phyloP scores from a whole-genome alignment of 2,113 vertebrate species.

The Oreocharis arfaki region DNA sequence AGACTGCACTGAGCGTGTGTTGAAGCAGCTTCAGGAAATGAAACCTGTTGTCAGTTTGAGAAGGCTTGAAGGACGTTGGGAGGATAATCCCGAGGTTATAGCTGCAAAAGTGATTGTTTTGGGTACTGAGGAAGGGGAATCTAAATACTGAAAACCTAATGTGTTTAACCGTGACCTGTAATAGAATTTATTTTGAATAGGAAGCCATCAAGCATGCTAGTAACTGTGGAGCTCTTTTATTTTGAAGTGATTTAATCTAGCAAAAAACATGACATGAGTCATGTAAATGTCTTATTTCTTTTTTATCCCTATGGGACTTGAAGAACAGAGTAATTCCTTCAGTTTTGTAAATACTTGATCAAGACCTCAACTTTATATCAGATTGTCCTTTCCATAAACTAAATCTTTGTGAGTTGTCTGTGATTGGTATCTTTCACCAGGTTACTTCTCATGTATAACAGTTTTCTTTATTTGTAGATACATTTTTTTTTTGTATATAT shows the following conservation, averaged over 20 bases:
- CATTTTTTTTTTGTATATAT: slow-evolving; percentile 78
- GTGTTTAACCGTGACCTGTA: slow-evolving; percentile 51
- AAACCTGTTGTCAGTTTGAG: slow-evolving; percentile 83
- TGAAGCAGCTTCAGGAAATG: slow-evolving; percentile 95
- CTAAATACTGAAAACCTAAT: slow-evolving; percentile 77
- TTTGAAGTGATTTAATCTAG: slow-evolving; percentile 84
- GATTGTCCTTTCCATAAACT: slow-evolving; percentile 74
- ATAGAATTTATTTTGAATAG: slow-evolving; percentile 70
- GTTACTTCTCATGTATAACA: slow-evolving; percentile 81
- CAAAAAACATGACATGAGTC: slow-evolving; percentile 82
- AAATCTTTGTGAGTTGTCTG: slow-evolving; percentile 88
- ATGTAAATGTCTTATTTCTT: slow-evolving; percentile 79
- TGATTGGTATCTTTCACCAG: slow-evolving; percentile 84
- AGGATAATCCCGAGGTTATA: slow-evolving; percentile 61
- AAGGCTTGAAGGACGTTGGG: slow-evolving; percentile 70
- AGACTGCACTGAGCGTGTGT: slow-evolving; percentile 73
- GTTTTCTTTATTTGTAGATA: slow-evolving; percentile 81
- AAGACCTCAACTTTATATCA: slow-evolving; percentile 78
- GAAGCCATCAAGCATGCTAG: slow-evolving; percentile 89
- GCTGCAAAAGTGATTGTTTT: slow-evolving; percentile 66
- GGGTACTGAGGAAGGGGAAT: slow-evolving; percentile 67
- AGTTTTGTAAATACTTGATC: slow-evolving; percentile 79
- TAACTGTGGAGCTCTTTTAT: slow-evolving; percentile 83
- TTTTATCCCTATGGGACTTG: slow-evolving; percentile 91
- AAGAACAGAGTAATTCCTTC: slow-evolving; percentile 75